phyloP scores from a whole-genome alignment of 2,797 vertebrate genomes.

The Pangasius mekongensis region DNA sequence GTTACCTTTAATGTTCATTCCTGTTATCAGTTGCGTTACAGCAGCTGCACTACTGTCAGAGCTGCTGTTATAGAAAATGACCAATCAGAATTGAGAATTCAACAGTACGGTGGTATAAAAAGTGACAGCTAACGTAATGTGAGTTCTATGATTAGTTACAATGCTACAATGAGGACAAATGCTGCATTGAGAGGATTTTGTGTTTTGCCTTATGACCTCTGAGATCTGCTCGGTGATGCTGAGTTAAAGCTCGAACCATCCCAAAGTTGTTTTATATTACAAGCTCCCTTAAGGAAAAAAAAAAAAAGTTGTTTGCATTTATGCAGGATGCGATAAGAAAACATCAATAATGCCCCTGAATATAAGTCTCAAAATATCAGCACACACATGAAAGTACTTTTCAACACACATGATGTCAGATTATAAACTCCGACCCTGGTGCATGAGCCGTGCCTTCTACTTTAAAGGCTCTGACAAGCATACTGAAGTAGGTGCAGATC shows the following conservation, averaged over 20 bases:
- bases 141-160: not conserved
- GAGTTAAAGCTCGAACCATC: not conserved
- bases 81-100: not conserved
- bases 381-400: slow-evolving; percentile 70
- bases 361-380: slow-evolving; percentile 62
- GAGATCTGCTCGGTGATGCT: not conserved
- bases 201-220: not conserved
- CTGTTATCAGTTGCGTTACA: not conserved
- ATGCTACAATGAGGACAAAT: not conserved
- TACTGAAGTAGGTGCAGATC: slow-evolving; percentile 68
- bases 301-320: slow-evolving; percentile 44
- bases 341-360: slow-evolving; percentile 36
- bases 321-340: slow-evolving; percentile 51
- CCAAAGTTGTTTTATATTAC: slow-evolving; percentile 31
- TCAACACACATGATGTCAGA: slow-evolving; percentile 68
- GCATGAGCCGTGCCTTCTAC: slow-evolving; percentile 65
- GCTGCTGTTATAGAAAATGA: not conserved
- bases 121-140: not conserved
- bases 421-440: slow-evolving; percentile 70
- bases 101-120: not conserved
- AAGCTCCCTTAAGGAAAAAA: slow-evolving; percentile 14
- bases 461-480: slow-evolving; percentile 58
- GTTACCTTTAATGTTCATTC: not conserved
- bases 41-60: not conserved
- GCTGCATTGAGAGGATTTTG: too few relatives aligned